Conservation (phyloP, 2,797 vertebrate genomes). For the Borostomias antarcticus region DNA sequence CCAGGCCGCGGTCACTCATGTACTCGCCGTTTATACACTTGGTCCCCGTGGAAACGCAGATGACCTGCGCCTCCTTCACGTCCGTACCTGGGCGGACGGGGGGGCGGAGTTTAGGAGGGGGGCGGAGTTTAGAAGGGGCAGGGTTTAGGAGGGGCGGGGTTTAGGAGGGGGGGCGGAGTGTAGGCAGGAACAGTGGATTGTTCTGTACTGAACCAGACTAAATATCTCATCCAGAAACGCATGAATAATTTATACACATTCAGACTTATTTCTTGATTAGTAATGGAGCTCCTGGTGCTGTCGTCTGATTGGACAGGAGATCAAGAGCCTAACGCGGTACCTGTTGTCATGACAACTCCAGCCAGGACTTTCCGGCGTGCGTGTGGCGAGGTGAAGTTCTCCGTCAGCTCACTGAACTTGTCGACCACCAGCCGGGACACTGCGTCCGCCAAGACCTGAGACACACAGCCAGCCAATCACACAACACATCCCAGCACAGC, state of each 20-base stretch:
- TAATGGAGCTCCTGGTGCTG: neutral
- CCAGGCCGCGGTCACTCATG: conserved; percentile 88
- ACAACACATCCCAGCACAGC: conserved; percentile 6
- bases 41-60: conserved; percentile 86
- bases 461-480: conserved; percentile 29
- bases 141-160: neutral
- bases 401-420: conserved; percentile 87
- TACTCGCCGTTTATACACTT: conserved; percentile 91
- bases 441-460: conserved; percentile 84
- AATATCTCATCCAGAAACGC: no score
- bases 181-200: no score
- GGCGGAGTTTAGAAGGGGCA: neutral
- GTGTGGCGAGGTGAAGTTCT: conserved; percentile 87
- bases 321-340: conserved; percentile 57
- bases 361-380: conserved; percentile 87
- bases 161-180: no score
- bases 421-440: conserved; percentile 86
- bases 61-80: conserved; percentile 85
- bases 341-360: conserved; percentile 89
- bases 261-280: neutral
- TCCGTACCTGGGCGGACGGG: conserved; percentile 73
- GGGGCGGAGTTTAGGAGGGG: no score
- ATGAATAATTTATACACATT: no score
- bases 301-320: neutral
- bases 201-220: no score